phyloP scores from a whole-genome alignment of 2,797 vertebrate species.

The Mycteria americana region DNA sequence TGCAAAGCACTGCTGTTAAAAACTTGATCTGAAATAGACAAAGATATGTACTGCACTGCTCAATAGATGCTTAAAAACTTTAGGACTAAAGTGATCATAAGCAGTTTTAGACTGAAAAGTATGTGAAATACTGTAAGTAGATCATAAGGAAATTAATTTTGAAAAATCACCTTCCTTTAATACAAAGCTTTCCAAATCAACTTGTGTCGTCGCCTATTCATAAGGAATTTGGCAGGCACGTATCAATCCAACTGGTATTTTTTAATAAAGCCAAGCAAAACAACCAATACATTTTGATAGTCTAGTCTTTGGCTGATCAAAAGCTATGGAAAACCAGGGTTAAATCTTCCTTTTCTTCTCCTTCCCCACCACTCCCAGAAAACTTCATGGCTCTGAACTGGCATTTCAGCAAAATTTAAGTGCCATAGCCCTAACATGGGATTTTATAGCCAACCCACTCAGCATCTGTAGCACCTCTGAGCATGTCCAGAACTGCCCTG shows the following conservation, averaged over 20 bases:
- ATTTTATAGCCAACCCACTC: neutral
- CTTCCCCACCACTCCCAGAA: neutral
- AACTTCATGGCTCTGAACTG: neutral
- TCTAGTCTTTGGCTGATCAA: neutral
- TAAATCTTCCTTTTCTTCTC: neutral
- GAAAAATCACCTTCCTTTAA: neutral
- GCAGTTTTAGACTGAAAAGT: neutral
- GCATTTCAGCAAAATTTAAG: neutral
- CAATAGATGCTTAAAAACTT: neutral
- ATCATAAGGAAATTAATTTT: neutral
- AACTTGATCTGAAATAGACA: neutral
- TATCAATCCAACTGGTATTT: neutral
- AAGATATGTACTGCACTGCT: neutral
- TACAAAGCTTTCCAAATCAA: neutral
- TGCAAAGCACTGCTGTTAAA: neutral
- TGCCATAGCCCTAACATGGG: neutral
- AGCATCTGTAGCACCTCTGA: neutral
- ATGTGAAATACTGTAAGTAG: neutral
- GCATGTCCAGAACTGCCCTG: neutral
- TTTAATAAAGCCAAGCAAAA: neutral
- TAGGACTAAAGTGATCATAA: neutral
- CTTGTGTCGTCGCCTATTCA: rapidly evolving
- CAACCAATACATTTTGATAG: neutral
- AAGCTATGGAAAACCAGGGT: neutral
- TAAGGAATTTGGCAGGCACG: neutral